A percentile compares a stretch with the other conserved stretches of the same genome.
Conservation (phyloP, 2,888 invertebrate species). For the Papilio elwesi region DNA sequence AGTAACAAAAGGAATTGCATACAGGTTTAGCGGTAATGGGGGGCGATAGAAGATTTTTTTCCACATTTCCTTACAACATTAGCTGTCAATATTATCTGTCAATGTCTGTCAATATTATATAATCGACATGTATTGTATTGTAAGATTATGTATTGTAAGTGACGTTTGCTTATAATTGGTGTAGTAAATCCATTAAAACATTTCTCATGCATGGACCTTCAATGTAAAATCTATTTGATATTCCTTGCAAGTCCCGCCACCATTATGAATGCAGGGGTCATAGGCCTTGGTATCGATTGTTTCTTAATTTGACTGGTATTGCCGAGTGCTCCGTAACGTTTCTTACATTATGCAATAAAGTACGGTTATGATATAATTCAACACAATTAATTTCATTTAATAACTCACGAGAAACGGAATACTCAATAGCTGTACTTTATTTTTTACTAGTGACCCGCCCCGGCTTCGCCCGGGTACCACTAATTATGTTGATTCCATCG, state of each 20-base stretch:
- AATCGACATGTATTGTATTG: no score
- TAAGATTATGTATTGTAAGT: no score
- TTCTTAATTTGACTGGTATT: constrained; percentile 13
- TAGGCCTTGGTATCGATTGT: constrained; percentile 23
- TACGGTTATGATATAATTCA: no score
- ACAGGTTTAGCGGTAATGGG: neutral
- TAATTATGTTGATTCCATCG: no score
- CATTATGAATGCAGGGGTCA: constrained; percentile 10
- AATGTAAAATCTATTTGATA: constrained; percentile 19
- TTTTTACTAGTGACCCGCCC: no score
- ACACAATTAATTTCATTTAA: no score
- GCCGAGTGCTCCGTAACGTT: neutral
- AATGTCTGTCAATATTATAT: no score
- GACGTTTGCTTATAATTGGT: neutral
- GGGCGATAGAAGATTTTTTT: neutral
- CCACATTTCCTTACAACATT: no score
- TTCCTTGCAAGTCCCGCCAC: constrained; percentile 3
- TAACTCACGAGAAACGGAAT: no score
- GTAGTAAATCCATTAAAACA: neutral
- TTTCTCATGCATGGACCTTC: neutral
- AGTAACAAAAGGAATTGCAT: constrained; percentile 3
- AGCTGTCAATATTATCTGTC: no score
- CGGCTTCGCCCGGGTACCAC: no score
- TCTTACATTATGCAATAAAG: neutral
- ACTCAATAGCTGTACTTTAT: no score